These are phyloP conservation scores for Centrocercus urophasianus DNA, from an alignment of 2,113 vertebrate species.

Conservation along the genomic window DNA sequence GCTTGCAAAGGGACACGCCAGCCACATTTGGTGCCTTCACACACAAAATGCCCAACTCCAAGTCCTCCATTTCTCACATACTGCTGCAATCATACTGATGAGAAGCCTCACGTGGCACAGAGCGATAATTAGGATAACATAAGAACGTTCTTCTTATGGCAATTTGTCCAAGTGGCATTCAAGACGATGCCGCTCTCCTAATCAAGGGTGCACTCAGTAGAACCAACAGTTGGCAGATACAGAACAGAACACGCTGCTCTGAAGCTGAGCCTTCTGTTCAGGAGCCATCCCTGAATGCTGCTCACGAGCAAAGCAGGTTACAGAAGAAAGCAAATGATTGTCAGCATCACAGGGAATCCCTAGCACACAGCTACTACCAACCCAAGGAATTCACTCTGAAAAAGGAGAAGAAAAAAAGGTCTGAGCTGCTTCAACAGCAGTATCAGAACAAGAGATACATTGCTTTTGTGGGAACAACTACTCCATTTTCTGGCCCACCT, in stretches of 20 bases:
- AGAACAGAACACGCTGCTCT: not conserved
- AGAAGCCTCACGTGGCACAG: constrained; percentile 10
- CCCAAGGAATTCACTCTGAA: not conserved
- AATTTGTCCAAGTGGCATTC: not conserved
- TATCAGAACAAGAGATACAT: not conserved
- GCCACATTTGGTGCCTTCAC: not conserved
- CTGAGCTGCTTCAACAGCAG: not conserved
- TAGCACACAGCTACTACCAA: not conserved
- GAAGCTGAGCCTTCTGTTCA: not conserved
- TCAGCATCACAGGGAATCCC: not conserved
- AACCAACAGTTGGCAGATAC: not conserved
- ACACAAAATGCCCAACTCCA: not conserved
- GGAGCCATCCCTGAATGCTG: not conserved
- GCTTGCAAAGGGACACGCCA: not conserved
- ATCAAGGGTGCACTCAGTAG: not conserved
- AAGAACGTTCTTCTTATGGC: not conserved
- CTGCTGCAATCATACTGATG: not conserved
- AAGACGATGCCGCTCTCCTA: not conserved
- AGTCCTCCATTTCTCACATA: not conserved
- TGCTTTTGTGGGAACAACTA: not conserved
- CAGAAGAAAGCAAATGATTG: not conserved
- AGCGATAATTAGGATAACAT: not conserved
- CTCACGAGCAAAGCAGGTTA: not conserved
- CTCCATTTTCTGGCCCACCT: not conserved
- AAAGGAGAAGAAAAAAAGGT: not conserved